These are phyloP conservation scores for Proterorhinus semilunaris DNA, from an alignment of 2,113 vertebrate genomes.

Conservation along the genomic window DNA sequence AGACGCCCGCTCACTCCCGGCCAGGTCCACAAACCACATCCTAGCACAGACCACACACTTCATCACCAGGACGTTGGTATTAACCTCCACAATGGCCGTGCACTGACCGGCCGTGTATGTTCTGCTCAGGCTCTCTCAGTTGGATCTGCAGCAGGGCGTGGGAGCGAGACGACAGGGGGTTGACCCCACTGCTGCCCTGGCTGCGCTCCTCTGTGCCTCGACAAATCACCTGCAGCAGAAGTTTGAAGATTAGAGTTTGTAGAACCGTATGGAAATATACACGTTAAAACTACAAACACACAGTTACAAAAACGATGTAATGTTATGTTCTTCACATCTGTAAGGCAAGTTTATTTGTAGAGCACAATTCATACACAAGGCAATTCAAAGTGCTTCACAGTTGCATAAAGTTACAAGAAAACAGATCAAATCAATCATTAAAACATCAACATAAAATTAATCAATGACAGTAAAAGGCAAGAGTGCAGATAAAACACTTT, in stretches of 20 bases:
- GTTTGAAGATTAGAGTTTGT: too few species aligned
- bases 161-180: slow-evolving; percentile 88
- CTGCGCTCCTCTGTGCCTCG: slow-evolving; percentile 85
- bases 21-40: slow-evolving; percentile 93
- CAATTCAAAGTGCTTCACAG: too few species aligned
- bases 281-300: too few species aligned
- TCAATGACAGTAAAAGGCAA: too few species aligned
- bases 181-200: slow-evolving; percentile 86
- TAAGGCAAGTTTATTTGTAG: too few species aligned
- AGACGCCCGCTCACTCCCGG: slow-evolving; percentile 91
- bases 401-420: too few species aligned
- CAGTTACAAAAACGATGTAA: background rate
- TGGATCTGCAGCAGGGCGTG: slow-evolving; percentile 92
- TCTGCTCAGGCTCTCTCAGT: slow-evolving; percentile 78
- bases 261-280: too few species aligned
- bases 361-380: too few species aligned
- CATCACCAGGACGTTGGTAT: background rate
- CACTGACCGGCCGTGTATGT: slow-evolving; percentile 81
- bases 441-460: too few species aligned
- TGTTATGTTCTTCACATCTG: too few species aligned
- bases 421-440: too few species aligned
- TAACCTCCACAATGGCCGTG: background rate
- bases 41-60: slow-evolving; percentile 60
- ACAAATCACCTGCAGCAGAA: slow-evolving; percentile 79
- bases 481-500: too few species aligned